phyloP scores from a whole-genome alignment of 2,888 invertebrate genomes.

The Ichneumoninae sp. region DNA sequence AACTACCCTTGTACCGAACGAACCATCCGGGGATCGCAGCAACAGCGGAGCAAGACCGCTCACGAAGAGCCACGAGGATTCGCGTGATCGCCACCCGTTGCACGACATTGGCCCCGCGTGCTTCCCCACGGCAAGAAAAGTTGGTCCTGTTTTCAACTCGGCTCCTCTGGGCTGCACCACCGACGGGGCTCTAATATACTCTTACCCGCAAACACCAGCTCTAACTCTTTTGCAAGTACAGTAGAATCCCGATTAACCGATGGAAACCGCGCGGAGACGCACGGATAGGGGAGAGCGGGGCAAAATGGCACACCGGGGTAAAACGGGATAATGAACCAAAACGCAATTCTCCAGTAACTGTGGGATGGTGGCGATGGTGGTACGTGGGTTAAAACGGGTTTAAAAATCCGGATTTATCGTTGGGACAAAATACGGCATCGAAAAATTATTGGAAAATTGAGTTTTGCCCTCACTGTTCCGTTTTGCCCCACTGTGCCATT shows the following conservation, averaged over 20 bases:
- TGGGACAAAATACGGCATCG: too few species aligned
- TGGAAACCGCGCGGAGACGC: not conserved
- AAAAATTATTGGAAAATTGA: too few species aligned
- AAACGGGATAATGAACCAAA: too few species aligned
- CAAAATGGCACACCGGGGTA: too few species aligned
- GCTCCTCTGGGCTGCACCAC: not conserved
- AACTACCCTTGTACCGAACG: slow-evolving; percentile 42
- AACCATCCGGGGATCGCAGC: slow-evolving; percentile 6
- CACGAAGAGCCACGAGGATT: slow-evolving; percentile 60
- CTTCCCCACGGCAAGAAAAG: slow-evolving; percentile 29
- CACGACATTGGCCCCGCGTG: slow-evolving; percentile 72
- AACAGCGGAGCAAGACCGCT: slow-evolving; percentile 22
- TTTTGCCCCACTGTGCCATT: too few species aligned
- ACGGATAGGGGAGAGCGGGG: not conserved
- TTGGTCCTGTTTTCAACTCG: slow-evolving; percentile 37
- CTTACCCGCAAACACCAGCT: slow-evolving; percentile 9
- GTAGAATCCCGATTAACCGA: not conserved
- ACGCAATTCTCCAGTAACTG: too few species aligned
- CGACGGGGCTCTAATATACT: not conserved
- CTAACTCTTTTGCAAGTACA: slow-evolving; percentile 50
- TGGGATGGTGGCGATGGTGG: too few species aligned
- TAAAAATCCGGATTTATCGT: too few species aligned
- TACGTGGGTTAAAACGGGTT: too few species aligned
- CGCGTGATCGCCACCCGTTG: slow-evolving; percentile 73
- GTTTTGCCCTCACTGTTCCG: too few species aligned